Evolutionary conservation across 30 jellyfish, hydroid and myxozoan species (phyloP).

Genomic region (Morbakka virulenta): DNA sequence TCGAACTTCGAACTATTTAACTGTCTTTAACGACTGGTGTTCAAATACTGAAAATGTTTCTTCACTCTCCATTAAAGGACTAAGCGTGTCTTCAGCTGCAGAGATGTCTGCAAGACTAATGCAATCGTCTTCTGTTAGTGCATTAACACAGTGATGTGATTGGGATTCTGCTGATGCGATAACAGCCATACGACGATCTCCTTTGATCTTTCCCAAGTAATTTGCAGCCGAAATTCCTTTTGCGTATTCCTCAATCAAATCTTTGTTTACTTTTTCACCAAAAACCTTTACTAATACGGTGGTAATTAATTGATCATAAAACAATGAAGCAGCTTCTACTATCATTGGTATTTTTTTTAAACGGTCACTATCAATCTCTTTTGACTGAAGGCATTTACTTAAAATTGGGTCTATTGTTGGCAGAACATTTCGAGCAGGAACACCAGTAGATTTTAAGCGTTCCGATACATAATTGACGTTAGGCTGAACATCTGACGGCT

Average conservation of each 20-base stretch:
- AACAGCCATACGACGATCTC: not conserved
- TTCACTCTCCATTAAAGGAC: not conserved
- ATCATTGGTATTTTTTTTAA: not conserved
- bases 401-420: not conserved
- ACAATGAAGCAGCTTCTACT: not conserved
- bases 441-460: not conserved
- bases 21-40: too few species aligned
- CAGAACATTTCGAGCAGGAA: not conserved
- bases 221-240: not conserved
- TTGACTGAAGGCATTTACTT: not conserved
- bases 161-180: not conserved
- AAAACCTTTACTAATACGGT: not conserved
- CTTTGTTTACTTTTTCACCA: not conserved
- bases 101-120: not conserved
- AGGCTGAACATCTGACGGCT: not conserved
- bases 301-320: not conserved
- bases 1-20: too few species aligned
- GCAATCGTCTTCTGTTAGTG: not conserved
- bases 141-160: not conserved
- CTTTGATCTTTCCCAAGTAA: not conserved
- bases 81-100: not conserved
- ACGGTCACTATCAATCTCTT: not conserved
- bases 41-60: not conserved
- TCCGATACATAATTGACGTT: not conserved
- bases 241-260: not conserved